Base-by-base conservation (phyloP, 2,797 vertebrate species). In the Babyrousa celebensis region DNA sequence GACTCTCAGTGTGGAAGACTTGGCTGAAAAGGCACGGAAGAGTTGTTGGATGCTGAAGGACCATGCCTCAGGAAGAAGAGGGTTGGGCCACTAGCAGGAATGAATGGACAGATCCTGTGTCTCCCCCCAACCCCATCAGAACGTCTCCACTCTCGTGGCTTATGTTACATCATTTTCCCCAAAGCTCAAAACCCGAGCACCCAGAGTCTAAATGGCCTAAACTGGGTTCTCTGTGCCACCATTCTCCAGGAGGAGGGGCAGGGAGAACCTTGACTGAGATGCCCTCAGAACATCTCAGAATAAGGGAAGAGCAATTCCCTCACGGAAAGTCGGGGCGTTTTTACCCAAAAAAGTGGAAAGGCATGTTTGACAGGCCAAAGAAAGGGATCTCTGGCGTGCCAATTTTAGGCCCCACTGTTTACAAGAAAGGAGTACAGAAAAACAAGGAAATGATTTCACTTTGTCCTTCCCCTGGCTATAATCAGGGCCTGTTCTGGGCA, bases 41-140 rank as follows among this genome's bases (percentile, higher is more conserved):
- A 43, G 29, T 17, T 82, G 67, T 82, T 75, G 82, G 15, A 65
- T 89, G 18, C 1, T 20, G 56, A 90, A 80, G 43, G 52, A 12
- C 62, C 36, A 20, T 32, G 32, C 2, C 15, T 75, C 60, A 23
- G 71, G 58, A 78, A 29, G 68, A 89, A 56, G 54, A 63, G 32
- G 52, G n/a, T 29, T 0, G 4, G 56, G 56, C 25, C 6, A 4
- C 70, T 58, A 17, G 74, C 29, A 52, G 58, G 23, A 60, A 23
- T 12, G 58, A 71, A 40, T 2, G 67, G 67, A 1, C 52, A 40
- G 82, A 5, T 12, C 23, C 21, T n/a, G 18, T 60, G 29, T 16
- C 2, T 62, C 1, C 3, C 1, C 21, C 36, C 0, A 0, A 0
- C 6, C 25, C 65, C 6, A 8, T 75, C 20, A 4, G n/a, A 78